Evolutionary conservation across 2,797 vertebrate species (phyloP).

Genomic region (Anguilla megastoma): DNA sequence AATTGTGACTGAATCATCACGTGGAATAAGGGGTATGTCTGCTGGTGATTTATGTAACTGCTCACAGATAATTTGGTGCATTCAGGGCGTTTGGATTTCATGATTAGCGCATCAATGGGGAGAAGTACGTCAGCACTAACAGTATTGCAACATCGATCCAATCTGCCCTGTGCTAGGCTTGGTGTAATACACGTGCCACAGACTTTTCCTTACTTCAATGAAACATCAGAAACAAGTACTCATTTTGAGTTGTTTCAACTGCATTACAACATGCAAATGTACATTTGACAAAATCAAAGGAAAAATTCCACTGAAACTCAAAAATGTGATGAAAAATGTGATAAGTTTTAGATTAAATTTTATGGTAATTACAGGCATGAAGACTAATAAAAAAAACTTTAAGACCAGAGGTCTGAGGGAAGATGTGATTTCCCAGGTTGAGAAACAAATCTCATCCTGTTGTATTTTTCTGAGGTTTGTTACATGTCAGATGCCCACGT

Average conservation of each 20-base stretch:
- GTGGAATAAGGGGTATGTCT: slow-evolving; percentile 15
- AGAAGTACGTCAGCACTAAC: too few species aligned
- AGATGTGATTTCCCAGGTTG: neutral
- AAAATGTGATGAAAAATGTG: neutral
- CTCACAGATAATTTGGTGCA: neutral
- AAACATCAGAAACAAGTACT: too few species aligned
- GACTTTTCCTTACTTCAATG: neutral
- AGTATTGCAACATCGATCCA: too few species aligned
- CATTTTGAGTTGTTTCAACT: neutral
- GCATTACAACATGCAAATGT: neutral
- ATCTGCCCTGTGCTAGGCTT: neutral
- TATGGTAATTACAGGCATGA: neutral
- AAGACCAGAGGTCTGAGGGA: neutral
- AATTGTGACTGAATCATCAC: neutral
- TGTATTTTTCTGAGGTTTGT: neutral
- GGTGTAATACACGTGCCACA: neutral
- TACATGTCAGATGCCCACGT: neutral
- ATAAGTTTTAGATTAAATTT: neutral
- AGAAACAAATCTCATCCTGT: neutral
- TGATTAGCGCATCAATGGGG: neutral
- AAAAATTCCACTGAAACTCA: neutral
- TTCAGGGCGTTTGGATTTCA: neutral
- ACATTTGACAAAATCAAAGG: neutral
- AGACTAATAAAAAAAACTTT: too few species aligned
- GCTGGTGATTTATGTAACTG: slow-evolving; percentile 21